A percentile compares a stretch with the other conserved stretches of the same genome.
Evolutionary conservation across 2,113 vertebrate genomes (phyloP).

Genomic region (Odocoileus hemionus): DNA sequence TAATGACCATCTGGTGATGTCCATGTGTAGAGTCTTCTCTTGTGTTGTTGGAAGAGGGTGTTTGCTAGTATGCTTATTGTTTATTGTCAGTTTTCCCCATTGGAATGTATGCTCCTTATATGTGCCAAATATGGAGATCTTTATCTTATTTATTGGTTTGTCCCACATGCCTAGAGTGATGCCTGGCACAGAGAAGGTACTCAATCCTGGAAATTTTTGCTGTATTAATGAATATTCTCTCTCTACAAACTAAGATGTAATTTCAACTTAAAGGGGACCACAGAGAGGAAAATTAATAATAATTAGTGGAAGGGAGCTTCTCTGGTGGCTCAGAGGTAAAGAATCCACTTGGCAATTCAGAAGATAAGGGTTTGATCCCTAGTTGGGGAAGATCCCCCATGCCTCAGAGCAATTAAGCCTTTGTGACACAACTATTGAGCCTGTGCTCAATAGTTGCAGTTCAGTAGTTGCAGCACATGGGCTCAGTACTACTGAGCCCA

Average conservation of each 20-base stretch:
- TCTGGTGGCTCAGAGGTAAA: not conserved
- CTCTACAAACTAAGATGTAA: not conserved
- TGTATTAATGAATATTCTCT: not conserved
- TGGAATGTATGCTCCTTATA: not conserved
- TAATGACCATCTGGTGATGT: not conserved
- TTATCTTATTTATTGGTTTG: not conserved
- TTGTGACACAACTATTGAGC: not conserved
- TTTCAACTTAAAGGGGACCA: not conserved
- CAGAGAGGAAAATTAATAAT: not conserved
- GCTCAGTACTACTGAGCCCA: not conserved
- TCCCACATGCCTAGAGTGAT: not conserved
- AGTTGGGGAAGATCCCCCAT: not conserved
- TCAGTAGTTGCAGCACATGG: too few relatives aligned
- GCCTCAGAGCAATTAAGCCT: not conserved
- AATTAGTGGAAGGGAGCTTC: not conserved
- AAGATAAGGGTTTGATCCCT: not conserved
- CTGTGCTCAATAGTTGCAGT: too few relatives aligned
- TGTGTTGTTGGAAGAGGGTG: not conserved
- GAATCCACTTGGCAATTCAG: not conserved
- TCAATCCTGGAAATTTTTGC: not conserved
- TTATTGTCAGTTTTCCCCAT: not conserved
- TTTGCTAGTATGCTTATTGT: not conserved
- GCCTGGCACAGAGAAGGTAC: not conserved
- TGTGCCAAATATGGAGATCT: not conserved
- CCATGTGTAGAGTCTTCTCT: not conserved